Percentiles rank a stretch among this genome's conserved stretches.
These are phyloP conservation scores for Melanotaenia maccullochi DNA, from an alignment of 2,797 vertebrate genomes.

Conservation along the genomic window DNA sequence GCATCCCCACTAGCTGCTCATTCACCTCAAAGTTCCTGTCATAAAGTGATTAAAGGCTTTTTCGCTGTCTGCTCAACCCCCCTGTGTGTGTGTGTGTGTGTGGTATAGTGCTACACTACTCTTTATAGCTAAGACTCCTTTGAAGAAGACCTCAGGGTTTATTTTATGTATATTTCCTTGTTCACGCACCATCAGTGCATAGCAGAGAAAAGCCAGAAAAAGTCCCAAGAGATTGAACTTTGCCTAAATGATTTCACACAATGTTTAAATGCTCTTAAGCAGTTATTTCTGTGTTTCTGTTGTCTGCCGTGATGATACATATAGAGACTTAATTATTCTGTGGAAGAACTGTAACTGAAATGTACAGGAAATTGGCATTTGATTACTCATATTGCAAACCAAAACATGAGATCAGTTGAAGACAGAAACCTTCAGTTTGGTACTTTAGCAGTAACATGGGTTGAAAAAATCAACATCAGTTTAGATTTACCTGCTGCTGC, in stretches of 20 bases:
- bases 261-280: background rate
- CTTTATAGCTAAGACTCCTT: slow-evolving; percentile 33
- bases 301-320: slow-evolving; percentile 22
- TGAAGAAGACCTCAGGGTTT: slow-evolving; percentile 34
- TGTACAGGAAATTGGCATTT: slow-evolving; percentile 37
- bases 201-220: slow-evolving; percentile 14
- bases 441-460: background rate
- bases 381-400: slow-evolving; percentile 54
- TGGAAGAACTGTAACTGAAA: slow-evolving; percentile 29
- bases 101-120: slow-evolving; percentile 36
- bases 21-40: slow-evolving; percentile 93
- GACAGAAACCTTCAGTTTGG: slow-evolving; percentile 21
- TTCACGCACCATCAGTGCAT: slow-evolving; percentile 2
- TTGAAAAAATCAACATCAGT: background rate
- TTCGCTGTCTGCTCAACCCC: slow-evolving; percentile 57
- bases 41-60: slow-evolving; percentile 93
- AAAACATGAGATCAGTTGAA: slow-evolving; percentile 10
- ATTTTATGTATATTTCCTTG: slow-evolving; percentile 26
- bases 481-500: background rate
- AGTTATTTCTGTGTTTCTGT: slow-evolving; percentile 5
- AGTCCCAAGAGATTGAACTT: background rate
- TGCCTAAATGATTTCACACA: background rate
- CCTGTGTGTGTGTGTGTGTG: slow-evolving; percentile 16
- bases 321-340: slow-evolving; percentile 14
- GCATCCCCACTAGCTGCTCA: slow-evolving; percentile 81